Percentiles rank a stretch among this genome's conserved stretches.
phyloP scores from a whole-genome alignment of 2,113 vertebrate genomes.

The Diadophis punctatus region DNA sequence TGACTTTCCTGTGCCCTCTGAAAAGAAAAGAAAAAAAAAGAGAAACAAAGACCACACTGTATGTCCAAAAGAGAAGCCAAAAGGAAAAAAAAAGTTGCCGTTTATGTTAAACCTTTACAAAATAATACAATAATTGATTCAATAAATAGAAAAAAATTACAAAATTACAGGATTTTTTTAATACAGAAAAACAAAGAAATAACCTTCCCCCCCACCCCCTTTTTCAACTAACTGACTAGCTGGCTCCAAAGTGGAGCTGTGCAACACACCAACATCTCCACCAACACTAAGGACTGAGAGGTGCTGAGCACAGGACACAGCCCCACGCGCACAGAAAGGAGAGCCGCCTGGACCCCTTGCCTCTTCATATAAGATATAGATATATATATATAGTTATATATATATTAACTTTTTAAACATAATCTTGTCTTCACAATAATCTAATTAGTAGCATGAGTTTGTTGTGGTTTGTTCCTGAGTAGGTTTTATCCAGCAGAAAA shows the following conservation, averaged over 20 bases:
- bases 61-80: background rate
- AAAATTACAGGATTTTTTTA: slow-evolving; percentile 53
- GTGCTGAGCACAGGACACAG: background rate
- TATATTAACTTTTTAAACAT: slow-evolving; percentile 38
- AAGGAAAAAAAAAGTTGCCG: background rate
- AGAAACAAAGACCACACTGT: background rate
- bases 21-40: background rate
- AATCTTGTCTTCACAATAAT: slow-evolving; percentile 29
- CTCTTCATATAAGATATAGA: slow-evolving; percentile 20
- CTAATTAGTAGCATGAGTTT: slow-evolving; percentile 15
- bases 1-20: background rate
- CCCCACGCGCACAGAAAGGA: slow-evolving; percentile 5
- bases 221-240: slow-evolving; percentile 3
- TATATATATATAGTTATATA: background rate
- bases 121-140: slow-evolving; percentile 53
- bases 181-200: slow-evolving; percentile 43
- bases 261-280: slow-evolving; percentile 26
- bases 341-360: background rate
- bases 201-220: background rate
- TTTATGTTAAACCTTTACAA: slow-evolving; percentile 41
- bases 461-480: slow-evolving; percentile 33
- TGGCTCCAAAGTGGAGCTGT: slow-evolving; percentile 31
- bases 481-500: slow-evolving; percentile 26
- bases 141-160: slow-evolving; percentile 68
- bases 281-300: background rate